Percentiles rank a stretch among this genome's conserved stretches.
Conservation (phyloP, 2,888 invertebrate species). For the Diadromus collaris region DNA sequence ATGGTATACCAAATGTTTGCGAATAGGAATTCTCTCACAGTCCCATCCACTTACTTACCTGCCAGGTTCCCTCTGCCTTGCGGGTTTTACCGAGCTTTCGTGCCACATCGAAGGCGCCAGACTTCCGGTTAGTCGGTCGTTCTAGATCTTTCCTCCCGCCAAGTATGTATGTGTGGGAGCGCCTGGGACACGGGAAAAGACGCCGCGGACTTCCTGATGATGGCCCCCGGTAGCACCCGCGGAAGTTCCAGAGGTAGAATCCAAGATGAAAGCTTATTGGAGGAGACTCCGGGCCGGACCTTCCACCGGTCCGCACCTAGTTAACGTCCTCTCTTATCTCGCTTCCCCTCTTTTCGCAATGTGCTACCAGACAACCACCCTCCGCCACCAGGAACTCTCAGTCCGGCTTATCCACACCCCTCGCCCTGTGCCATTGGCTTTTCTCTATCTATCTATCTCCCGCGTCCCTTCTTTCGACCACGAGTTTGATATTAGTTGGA, state of each 20-base stretch:
- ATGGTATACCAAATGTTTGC: conserved; percentile 2
- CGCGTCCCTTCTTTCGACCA: conserved; percentile 68
- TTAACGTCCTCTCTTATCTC: conserved; percentile 55
- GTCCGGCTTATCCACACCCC: conserved; percentile 17
- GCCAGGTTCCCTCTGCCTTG: conserved; percentile 38
- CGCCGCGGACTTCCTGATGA: conserved; percentile 51
- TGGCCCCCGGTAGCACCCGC: conserved; percentile 20
- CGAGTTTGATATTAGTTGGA: conserved; percentile 78
- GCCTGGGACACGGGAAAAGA: conserved; percentile 45
- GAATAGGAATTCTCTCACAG: conserved; percentile 38
- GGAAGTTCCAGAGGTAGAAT: conserved; percentile 24
- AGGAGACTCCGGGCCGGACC: conserved; percentile 37
- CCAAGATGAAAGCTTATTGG: conserved; percentile 10
- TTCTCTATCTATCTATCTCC: conserved; percentile 38
- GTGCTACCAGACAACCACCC: conserved; percentile 23
- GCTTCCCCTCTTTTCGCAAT: conserved; percentile 31
- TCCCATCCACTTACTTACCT: conserved; percentile 57
- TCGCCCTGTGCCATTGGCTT: conserved; percentile 31
- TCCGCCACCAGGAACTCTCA: conserved; percentile 25
- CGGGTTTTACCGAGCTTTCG: conserved; percentile 47
- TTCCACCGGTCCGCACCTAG: conserved; percentile 27
- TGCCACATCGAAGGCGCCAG: conserved; percentile 40
- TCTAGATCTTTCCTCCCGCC: conserved; percentile 32
- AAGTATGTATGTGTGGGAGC: conserved; percentile 30
- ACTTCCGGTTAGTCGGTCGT: conserved; percentile 49